Evolutionary conservation across 2,888 invertebrate species (phyloP).

Genomic region (Craniophora ligustri): DNA sequence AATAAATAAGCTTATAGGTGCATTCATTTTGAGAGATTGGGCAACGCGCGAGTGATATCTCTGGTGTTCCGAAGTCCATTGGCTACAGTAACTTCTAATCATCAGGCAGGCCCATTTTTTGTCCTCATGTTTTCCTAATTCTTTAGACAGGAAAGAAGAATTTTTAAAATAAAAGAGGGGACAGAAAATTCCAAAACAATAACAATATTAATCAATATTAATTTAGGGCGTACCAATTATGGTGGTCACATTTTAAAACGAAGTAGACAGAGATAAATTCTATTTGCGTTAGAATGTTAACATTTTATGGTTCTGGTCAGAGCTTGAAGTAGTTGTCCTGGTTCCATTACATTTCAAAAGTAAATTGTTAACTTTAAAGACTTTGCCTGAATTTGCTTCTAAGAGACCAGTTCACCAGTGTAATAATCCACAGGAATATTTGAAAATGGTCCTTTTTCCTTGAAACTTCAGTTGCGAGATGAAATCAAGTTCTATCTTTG

Average conservation of each 20-base stretch:
- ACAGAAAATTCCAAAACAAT: too few species aligned
- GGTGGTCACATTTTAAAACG: conserved; percentile 8
- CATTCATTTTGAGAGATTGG: too few species aligned
- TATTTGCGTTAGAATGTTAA: not conserved
- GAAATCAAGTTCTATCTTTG: not conserved
- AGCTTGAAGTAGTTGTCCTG: not conserved
- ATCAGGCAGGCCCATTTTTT: too few species aligned
- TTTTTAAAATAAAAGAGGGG: too few species aligned
- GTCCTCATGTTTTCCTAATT: too few species aligned
- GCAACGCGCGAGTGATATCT: too few species aligned
- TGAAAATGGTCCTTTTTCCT: not conserved
- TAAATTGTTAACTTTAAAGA: not conserved
- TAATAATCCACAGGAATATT: not conserved
- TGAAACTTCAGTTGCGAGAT: not conserved
- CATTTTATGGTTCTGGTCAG: not conserved
- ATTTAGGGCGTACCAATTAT: not conserved
- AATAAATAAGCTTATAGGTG: too few species aligned
- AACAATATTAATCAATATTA: not conserved
- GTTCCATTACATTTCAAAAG: not conserved
- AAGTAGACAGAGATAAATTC: not conserved
- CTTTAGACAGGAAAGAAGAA: too few species aligned
- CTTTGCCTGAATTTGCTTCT: not conserved
- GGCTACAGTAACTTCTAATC: too few species aligned
- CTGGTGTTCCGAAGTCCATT: too few species aligned
- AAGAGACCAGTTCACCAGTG: not conserved